Conservation (phyloP, 2,797 vertebrate species). For the Cuculus canorus region DNA sequence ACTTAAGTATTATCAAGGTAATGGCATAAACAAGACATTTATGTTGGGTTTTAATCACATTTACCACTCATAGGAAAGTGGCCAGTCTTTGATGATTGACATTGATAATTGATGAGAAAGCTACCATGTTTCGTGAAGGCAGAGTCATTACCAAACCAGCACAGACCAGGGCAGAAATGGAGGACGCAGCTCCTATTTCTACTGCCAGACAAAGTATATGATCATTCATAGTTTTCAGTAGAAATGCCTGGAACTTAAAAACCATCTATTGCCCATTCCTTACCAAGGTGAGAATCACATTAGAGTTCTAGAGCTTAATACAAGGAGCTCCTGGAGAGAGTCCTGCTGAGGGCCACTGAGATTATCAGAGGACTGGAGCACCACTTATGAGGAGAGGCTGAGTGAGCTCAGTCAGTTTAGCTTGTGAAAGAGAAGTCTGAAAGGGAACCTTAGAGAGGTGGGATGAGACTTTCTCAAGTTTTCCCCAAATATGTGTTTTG, state of each 20-base stretch:
- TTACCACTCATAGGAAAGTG: background rate
- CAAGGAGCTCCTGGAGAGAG: too few species aligned
- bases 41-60: background rate
- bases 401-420: too few species aligned
- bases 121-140: rapidly evolving
- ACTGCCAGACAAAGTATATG: background rate
- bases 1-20: background rate
- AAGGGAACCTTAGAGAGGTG: background rate
- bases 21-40: background rate
- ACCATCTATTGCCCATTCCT: background rate
- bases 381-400: too few species aligned
- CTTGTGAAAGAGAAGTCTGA: too few species aligned
- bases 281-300: too few species aligned
- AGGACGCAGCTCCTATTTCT: background rate
- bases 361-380: too few species aligned
- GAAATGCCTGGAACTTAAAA: background rate
- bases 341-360: too few species aligned
- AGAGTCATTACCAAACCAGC: background rate
- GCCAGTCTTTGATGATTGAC: background rate
- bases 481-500: background rate
- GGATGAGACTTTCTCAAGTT: background rate
- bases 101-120: background rate
- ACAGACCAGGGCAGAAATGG: background rate
- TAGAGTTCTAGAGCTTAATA: too few species aligned
- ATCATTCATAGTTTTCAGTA: background rate